A percentile compares a stretch with the other conserved stretches of the same genome.
Conservation (phyloP, 1,140 invertebrate genomes). For the Tetragnatha versicolor region DNA sequence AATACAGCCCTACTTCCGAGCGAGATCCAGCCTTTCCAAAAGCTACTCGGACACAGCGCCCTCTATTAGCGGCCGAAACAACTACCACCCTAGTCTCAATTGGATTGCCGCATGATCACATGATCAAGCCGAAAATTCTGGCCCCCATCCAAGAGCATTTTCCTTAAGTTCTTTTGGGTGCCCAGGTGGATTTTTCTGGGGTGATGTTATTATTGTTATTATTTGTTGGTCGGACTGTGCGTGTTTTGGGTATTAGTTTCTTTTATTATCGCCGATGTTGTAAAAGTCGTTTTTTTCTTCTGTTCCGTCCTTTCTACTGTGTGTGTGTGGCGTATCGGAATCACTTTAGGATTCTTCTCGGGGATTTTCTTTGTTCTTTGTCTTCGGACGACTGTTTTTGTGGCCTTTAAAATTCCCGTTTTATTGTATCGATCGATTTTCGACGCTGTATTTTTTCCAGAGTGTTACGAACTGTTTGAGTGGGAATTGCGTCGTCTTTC, state of each 20-base stretch:
- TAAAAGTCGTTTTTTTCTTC: constrained; percentile 23
- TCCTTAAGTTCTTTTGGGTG: constrained; percentile 37
- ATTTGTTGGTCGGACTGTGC: constrained; percentile 50
- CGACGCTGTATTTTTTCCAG: too few relatives aligned
- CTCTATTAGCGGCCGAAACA: constrained; percentile 26
- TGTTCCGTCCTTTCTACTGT: background rate
- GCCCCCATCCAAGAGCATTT: constrained; percentile 45
- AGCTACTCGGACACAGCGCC: constrained; percentile 10
- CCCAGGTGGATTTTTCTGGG: constrained; percentile 40
- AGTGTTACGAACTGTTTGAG: too few relatives aligned
- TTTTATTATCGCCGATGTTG: constrained; percentile 47
- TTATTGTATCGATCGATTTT: too few relatives aligned
- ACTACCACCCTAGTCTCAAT: constrained; percentile 32
- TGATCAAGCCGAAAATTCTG: constrained; percentile 39
- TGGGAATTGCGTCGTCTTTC: too few relatives aligned
- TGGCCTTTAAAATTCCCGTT: constrained; percentile 10
- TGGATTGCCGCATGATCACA: constrained; percentile 37
- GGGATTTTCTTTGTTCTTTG: background rate
- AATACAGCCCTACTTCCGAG: background rate
- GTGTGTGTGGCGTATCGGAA: too few relatives aligned
- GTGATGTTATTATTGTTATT: constrained; percentile 54
- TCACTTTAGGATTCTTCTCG: constrained; percentile 46
- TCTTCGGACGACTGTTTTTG: background rate
- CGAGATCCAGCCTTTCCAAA: background rate
- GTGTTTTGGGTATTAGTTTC: constrained; percentile 53